A percentile compares a stretch with the other conserved stretches of the same genome.
phyloP scores from a whole-genome alignment of 1,140 invertebrate genomes.

The Linepithema humile region DNA sequence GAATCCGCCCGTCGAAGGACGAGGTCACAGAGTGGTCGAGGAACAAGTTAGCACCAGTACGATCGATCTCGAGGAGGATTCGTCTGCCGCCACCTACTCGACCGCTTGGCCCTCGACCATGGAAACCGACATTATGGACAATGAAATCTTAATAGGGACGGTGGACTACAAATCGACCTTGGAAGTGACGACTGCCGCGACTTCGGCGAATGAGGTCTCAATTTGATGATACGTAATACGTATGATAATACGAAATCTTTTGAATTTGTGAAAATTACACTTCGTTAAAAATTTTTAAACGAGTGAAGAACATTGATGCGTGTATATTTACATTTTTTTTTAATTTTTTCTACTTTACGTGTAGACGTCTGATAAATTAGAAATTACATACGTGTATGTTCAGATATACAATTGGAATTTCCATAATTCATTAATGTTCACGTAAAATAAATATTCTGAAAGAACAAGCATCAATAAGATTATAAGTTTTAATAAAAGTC shows the following conservation, averaged over 20 bases:
- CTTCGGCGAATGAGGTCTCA: constrained; percentile 54
- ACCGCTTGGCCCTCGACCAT: constrained; percentile 71
- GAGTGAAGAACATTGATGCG: background rate
- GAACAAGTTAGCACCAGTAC: constrained; percentile 56
- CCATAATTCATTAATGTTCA: background rate
- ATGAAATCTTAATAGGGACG: constrained; percentile 79
- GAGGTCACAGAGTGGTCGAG: constrained; percentile 78
- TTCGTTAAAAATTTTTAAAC: background rate
- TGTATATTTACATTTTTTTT: background rate
- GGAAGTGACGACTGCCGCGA: constrained; percentile 55
- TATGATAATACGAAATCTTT: background rate
- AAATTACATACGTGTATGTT: no score
- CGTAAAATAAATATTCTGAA: no score
- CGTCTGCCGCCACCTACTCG: constrained; percentile 66
- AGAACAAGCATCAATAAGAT: no score
- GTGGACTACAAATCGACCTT: constrained; percentile 76
- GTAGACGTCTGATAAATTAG: background rate
- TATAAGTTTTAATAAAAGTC: background rate
- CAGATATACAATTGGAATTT: background rate
- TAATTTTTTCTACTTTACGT: background rate
- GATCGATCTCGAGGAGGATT: constrained; percentile 58
- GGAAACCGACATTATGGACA: constrained; percentile 80
- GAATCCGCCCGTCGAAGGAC: constrained; percentile 75
- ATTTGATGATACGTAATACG: constrained; percentile 13
- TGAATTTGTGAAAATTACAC: background rate